Evolutionary conservation across 2,888 invertebrate genomes (phyloP), one percentile per base, ranked within the genome.

Genomic region (Nysson spinosus): DNA sequence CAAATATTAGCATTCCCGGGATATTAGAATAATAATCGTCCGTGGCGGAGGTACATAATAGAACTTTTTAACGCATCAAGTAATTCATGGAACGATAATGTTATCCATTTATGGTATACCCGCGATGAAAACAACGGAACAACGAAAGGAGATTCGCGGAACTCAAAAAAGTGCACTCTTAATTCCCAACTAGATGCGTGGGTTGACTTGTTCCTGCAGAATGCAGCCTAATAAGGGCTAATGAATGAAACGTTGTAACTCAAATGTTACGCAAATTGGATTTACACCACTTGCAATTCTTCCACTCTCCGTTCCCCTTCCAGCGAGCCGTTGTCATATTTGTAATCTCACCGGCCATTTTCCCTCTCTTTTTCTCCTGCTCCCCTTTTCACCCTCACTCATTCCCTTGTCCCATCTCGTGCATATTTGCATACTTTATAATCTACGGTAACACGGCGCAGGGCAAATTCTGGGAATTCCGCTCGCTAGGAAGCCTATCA

Each of bases 191-290:
- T 76, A 69, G 74, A 55, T 69, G 65, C 58, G 68, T 65, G 56
- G 72, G 78, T 74, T 76, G 74, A 75, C 78, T 81, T 78, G 81
- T 82, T 83, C 80, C 82, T 79, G 81, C 83, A 83, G 83, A 83
- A 83, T 80, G 75, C 74, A 76, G 74, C 75, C 77, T 81, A 83
- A 83, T 82, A 81, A 82, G 81, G 68, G 71, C 76, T 83, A 83
- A 83, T 81, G 77, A 83, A 82, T 77, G 80, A 77, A 82, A 79
- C 67, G 68, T 69, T 52, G 72, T 72, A 76, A 72, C 69, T 70
- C 67, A 75, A 63, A 78, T 79, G 74, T 71, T 66, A 54, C 68
- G 72, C 72, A 82, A 83, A 83, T 82, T 83, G 76, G 78, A 80
- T 83, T 82, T 79, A 79, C 81, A 78, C 72, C 73, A 77, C 75